Base-by-base conservation (phyloP, 2,888 invertebrate genomes). In the Andrena minutula region DNA sequence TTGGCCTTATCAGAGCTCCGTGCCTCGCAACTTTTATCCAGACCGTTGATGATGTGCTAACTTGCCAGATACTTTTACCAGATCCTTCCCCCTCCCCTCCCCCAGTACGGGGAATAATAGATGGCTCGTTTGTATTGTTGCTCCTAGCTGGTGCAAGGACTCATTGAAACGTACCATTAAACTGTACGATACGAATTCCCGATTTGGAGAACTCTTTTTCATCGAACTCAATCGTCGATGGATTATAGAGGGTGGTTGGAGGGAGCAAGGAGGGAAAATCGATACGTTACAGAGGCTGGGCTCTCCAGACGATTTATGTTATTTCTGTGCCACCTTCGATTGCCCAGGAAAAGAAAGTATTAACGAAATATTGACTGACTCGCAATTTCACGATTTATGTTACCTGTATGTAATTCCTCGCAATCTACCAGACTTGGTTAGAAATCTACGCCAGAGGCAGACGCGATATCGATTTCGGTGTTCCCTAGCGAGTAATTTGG, bases 51-150 rank as follows among this genome's bases (percentile, higher is more conserved):
- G 56, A 23, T 32, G 41, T 16, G 23, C 56, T 35, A 69, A 69
- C 26, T 12, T 32, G 16, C 53, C 8, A 5, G 20, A 16, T 26
- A 35, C 6, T 41, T 4, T 8, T 53, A 60, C 26, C 4, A 71
- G 41, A 10, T 74, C 12, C 28, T 35, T 58, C 20, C 12, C 58
- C 73, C 28, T 1, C 3, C 41, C 10, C 32, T 2, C 30, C 7
- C 35, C 47, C 35, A 12, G 64, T 51, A 20, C 32, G n/a, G 20
- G 16, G 23, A 23, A 35, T 26, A 72, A 72, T 63, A 53, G 23
- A 53, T 7, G 72, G 63, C 72, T 35, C 32, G 12, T 72, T 53
- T 64, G n/a, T 26, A 51, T 51, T 23, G 51, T 64, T 56, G 23
- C 26, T 26, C 5, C 56, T 4, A 4, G 3, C 26, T 23, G 12